These are phyloP conservation scores for Gallinago nigripennis DNA, from an alignment of 2,797 vertebrate species.

Conservation along the genomic window DNA sequence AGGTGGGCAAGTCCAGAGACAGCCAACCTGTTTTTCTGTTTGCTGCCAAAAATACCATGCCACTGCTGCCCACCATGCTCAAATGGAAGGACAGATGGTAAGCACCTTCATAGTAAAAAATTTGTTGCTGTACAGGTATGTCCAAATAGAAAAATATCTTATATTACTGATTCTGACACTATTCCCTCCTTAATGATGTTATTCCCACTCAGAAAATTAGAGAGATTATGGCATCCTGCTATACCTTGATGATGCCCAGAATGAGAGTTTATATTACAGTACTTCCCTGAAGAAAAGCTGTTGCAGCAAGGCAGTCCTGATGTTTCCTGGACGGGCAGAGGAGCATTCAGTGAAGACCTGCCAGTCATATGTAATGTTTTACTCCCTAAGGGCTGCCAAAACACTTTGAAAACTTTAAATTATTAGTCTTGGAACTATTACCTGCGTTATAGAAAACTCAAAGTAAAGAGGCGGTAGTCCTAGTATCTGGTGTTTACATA, in stretches of 20 bases:
- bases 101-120: background rate
- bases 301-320: background rate
- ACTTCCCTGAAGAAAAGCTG: background rate
- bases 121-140: background rate
- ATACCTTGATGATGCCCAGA: background rate
- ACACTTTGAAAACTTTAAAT: background rate
- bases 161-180: background rate
- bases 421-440: background rate
- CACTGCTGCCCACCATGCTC: background rate
- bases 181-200: background rate
- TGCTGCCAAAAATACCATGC: conserved; percentile 30
- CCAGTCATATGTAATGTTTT: background rate
- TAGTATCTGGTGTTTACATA: background rate
- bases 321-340: background rate
- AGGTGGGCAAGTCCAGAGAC: conserved; percentile 14
- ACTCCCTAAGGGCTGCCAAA: background rate
- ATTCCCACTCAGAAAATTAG: background rate
- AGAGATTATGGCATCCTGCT: background rate
- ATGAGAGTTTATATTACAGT: background rate
- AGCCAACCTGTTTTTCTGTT: conserved; percentile 41
- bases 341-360: background rate
- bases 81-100: background rate
- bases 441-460: background rate
- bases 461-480: background rate
- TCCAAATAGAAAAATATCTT: background rate